Base-by-base conservation (phyloP, 2,113 vertebrate genomes). In the Sterrhoptilus dennistouni region DNA sequence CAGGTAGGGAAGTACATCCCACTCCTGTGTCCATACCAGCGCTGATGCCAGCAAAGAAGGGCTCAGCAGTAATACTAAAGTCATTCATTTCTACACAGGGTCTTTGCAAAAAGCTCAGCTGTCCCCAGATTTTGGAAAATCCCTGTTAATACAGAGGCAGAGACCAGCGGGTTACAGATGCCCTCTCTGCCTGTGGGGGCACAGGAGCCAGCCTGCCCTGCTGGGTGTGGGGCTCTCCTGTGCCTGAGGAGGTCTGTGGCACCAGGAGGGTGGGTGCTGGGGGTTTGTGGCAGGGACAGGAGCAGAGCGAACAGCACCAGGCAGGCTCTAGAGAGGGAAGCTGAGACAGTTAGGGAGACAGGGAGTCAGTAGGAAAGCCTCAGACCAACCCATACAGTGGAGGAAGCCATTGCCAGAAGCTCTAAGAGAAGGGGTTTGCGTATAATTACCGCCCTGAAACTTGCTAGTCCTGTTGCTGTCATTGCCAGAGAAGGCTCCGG, bases 371-470 rank as follows among this genome's bases (percentile, higher is more conserved):
- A 97, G 66, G 81, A 87, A 96, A 91, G 79, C 95, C 85, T 95
- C 95, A 95, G 89, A 87, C 64, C 80, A 70, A 90, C 92, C 93
- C 27, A 0, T 94, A 81, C 66, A 68, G 91, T 95, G 95, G 90
- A 95, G 87, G 78, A 96, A 96, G 95, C 92, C 9, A 56, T 92
- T 91, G 94, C 93, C 89, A 91, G 94, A 97, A 97, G 96, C 87
- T 96, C 95, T 96, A 93, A 93, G 95, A 96, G 83, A 96, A 94
- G 89, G 94, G 90, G 21, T 96, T 95, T 82, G 90, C 95, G 97
- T 97, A 97, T 98, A 98, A 98, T 98, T 98, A 98, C 98, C 98
- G 97, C 98, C 98, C 98, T 98, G 98, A 97, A 98, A 97, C 98
- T 98, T 98, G 98, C 97, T 98, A 98, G 98, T 98, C 98, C 98